Conservation (phyloP, 2,797 vertebrate species). For the Chromis chromis region DNA sequence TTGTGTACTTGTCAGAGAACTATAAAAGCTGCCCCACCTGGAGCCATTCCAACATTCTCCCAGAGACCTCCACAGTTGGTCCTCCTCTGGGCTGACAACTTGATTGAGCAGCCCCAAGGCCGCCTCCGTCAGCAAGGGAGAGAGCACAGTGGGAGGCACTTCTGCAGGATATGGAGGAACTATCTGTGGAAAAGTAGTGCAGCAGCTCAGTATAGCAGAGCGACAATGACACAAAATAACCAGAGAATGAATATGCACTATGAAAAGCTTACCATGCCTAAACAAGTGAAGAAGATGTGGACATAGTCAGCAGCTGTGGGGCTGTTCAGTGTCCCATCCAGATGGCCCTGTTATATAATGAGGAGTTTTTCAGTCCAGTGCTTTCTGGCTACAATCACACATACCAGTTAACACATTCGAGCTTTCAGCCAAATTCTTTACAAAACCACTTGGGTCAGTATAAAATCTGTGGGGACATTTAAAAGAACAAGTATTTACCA, state of each 20-base stretch:
- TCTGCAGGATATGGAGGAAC: conserved; percentile 74
- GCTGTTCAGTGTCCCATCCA: conserved; percentile 63
- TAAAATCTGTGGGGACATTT: not conserved
- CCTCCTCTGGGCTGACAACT: conserved; percentile 73
- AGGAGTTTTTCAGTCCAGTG: not conserved
- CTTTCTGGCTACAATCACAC: not conserved
- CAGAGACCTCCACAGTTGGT: conserved; percentile 82
- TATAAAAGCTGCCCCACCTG: conserved; percentile 73
- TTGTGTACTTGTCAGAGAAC: not conserved
- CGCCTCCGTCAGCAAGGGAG: conserved; percentile 84
- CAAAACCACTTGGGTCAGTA: not conserved
- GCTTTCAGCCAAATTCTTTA: not conserved
- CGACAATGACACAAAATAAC: no score
- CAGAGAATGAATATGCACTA: not conserved
- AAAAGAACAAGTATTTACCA: conserved; percentile 72
- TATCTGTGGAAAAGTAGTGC: conserved; percentile 70
- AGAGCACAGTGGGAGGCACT: conserved; percentile 75
- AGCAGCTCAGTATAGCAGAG: no score
- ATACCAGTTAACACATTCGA: not conserved
- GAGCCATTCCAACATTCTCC: conserved; percentile 86
- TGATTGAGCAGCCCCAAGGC: conserved; percentile 82
- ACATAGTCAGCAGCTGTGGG: conserved; percentile 78
- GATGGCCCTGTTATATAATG: conserved; percentile 75
- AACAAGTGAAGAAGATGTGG: conserved; percentile 78
- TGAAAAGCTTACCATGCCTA: conserved; percentile 79